Evolutionary conservation across 2,797 vertebrate genomes (phyloP).

Genomic region (Simalia tracyae): DNA sequence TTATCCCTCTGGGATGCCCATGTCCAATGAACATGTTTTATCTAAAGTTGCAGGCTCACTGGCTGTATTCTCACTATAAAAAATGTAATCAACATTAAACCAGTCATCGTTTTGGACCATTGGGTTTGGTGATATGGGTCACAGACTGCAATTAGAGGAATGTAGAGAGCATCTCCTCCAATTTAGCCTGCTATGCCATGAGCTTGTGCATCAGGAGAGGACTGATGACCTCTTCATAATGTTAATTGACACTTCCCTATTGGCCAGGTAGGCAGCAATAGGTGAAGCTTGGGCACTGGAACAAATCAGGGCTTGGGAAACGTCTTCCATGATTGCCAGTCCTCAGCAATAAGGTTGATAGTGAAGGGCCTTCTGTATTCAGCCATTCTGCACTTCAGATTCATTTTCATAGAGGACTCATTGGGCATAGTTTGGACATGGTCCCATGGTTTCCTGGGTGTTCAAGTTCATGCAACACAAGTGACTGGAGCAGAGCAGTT

Average conservation of each 20-base stretch:
- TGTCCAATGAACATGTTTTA: background rate
- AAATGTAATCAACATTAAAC: background rate
- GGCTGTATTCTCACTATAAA: background rate
- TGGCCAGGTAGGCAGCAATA: too few relatives aligned
- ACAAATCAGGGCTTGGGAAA: too few relatives aligned
- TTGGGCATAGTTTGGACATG: background rate
- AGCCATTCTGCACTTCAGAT: background rate
- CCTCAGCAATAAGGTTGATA: background rate
- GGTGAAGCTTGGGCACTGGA: too few relatives aligned
- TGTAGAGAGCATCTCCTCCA: too few relatives aligned
- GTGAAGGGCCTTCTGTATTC: background rate
- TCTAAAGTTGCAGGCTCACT: background rate
- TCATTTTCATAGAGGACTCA: background rate
- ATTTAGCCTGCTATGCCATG: too few relatives aligned
- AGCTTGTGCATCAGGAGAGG: too few relatives aligned
- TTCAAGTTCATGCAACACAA: background rate
- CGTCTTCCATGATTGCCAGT: background rate
- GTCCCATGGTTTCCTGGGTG: background rate
- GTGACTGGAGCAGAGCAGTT: background rate
- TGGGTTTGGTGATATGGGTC: too few relatives aligned
- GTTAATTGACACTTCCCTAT: too few relatives aligned
- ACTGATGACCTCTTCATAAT: too few relatives aligned
- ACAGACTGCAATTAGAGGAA: too few relatives aligned
- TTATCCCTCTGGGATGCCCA: background rate
- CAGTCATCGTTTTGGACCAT: background rate